Conservation (phyloP, 2,797 vertebrate species). For the Lagocephalus sceleratus region DNA sequence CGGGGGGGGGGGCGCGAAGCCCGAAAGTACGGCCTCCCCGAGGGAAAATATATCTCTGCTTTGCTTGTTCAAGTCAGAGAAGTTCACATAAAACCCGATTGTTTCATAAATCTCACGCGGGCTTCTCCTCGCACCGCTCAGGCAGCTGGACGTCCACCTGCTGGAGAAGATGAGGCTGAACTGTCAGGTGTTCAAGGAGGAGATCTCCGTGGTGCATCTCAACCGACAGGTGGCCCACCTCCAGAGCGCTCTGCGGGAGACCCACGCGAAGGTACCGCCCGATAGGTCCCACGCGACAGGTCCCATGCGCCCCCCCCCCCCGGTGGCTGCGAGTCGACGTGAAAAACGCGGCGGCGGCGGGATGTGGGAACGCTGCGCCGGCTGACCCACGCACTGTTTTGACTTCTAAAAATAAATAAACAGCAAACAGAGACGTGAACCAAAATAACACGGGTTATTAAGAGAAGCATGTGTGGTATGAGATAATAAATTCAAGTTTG, state of each 20-base stretch:
- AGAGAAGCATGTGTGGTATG: slow-evolving; percentile 41
- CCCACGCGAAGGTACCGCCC: slow-evolving; percentile 44
- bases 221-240: slow-evolving; percentile 65
- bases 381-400: slow-evolving; percentile 52
- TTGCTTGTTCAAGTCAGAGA: background rate
- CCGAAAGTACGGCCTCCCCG: slow-evolving; percentile 1
- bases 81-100: slow-evolving; percentile 1
- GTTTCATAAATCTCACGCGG: slow-evolving; percentile 4
- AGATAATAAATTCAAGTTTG: slow-evolving; percentile 22
- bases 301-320: too few species aligned
- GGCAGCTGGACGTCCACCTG: slow-evolving; percentile 65
- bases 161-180: slow-evolving; percentile 73
- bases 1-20: background rate
- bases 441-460: slow-evolving; percentile 25
- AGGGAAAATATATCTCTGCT: slow-evolving; percentile 2
- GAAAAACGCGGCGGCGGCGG: slow-evolving; percentile 31
- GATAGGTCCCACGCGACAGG: too few species aligned
- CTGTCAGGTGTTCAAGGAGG: slow-evolving; percentile 76
- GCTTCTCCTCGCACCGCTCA: slow-evolving; percentile 37
- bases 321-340: slow-evolving; percentile 16
- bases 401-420: slow-evolving; percentile 56
- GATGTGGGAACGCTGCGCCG: slow-evolving; percentile 50
- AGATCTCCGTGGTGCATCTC: slow-evolving; percentile 71
- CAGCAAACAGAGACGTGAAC: slow-evolving; percentile 39
- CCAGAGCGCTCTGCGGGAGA: slow-evolving; percentile 53